Conservation (phyloP, 1,140 invertebrate species). For the Euborellia annulipes region DNA sequence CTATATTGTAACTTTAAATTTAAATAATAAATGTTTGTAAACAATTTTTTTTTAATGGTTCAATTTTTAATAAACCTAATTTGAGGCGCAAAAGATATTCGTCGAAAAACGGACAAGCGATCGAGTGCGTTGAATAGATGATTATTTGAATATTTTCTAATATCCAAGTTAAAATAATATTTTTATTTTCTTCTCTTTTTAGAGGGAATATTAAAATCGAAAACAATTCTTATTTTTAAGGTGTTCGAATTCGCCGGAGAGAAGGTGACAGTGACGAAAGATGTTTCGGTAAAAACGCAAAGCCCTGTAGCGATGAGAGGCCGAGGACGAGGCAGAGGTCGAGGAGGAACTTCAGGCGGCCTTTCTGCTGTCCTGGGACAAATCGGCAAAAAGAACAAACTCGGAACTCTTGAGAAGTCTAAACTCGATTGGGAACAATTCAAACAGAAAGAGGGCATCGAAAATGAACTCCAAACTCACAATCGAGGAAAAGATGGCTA, state of each 20-base stretch:
- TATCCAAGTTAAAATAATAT: too few relatives aligned
- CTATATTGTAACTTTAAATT: too few relatives aligned
- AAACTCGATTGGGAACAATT: slow-evolving; percentile 83
- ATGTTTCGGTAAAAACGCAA: slow-evolving; percentile 27
- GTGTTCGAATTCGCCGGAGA: slow-evolving; percentile 43
- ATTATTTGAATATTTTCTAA: too few relatives aligned
- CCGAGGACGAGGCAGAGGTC: slow-evolving; percentile 8
- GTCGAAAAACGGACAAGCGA: too few relatives aligned
- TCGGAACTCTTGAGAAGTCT: slow-evolving; percentile 74
- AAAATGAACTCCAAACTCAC: slow-evolving; percentile 66
- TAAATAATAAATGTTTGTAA: too few relatives aligned
- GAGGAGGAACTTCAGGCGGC: slow-evolving; percentile 31
- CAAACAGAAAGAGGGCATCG: slow-evolving; percentile 70
- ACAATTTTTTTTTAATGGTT: too few relatives aligned
- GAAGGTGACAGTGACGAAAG: slow-evolving; percentile 41
- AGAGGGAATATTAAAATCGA: slow-evolving; percentile 13
- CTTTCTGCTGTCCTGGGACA: slow-evolving; percentile 50
- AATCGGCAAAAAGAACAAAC: slow-evolving; percentile 58
- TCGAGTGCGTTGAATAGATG: too few relatives aligned
- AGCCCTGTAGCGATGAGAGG: slow-evolving; percentile 14
- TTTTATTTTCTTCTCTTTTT: too few relatives aligned
- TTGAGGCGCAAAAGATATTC: too few relatives aligned
- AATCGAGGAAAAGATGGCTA: slow-evolving; percentile 83
- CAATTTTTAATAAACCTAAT: too few relatives aligned
- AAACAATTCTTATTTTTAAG: slow-evolving; percentile 33